Base-by-base conservation (phyloP, 2,888 invertebrate species). In the Drosophila mimetica region DNA sequence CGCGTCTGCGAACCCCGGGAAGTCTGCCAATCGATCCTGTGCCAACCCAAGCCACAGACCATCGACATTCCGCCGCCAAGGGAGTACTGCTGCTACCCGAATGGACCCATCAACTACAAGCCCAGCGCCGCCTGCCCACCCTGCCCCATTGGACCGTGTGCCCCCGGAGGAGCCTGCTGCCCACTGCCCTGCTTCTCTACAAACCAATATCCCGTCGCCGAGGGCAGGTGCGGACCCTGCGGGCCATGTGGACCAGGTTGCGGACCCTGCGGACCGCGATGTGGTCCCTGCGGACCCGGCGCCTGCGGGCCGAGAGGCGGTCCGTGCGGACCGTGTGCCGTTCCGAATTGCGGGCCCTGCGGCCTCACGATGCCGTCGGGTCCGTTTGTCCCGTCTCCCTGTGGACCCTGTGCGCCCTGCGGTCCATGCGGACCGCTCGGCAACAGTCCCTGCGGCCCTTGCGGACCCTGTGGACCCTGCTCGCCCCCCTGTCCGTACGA, bases 11-110 rank as follows among this genome's bases (percentile, higher is more conserved):
- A 91, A 42, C 91, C 91, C 0, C 74, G 89, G 16, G 91, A 91
- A 79, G 86, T 91, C 20, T 90, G 90, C 55, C 90, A 91, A 55
- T 88, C 89, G 4, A 86, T 91, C 42, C 64, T 91, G 32, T 91
- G 91, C 59, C 90, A 91, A 66, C 91, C 91, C 6, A 91, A 90
- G 60, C 90, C 91, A 0, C 91, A 91, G 77, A 83, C 88, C 0
- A 74, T 91, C 25, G 90, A 90, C 71, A 79, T 91, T 36, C 91
- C 91, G 14, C 88, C 89, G 2, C 89, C 91, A 2, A 69, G 78
- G 30, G 90, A 91, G 61, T 91, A 90, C 63, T 90, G 90, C 63
- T 89, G 90, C 65, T 90, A 90, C 65, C 89, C 89, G 8, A 89
- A 89, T 25, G 90, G 90, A 41, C 90, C 90, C 28, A 89, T 89